Percentiles rank a stretch among this genome's conserved stretches.
These are phyloP conservation scores for Falco berigora DNA, from an alignment of 2,797 vertebrate genomes.

Conservation along the genomic window DNA sequence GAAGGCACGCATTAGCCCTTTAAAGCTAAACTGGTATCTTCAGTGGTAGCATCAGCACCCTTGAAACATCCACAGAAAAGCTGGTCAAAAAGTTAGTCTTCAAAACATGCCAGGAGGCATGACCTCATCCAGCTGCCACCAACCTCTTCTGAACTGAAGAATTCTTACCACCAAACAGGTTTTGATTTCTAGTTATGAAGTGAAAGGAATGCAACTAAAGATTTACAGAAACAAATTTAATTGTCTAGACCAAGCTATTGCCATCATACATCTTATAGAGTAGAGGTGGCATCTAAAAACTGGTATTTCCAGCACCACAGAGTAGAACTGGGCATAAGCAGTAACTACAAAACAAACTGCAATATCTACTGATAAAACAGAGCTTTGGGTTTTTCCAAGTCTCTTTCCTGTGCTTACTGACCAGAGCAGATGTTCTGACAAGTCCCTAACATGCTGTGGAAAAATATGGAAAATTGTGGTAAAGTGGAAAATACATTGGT, in stretches of 20 bases:
- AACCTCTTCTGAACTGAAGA: not conserved
- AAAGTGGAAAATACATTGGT: not conserved
- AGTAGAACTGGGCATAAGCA: not conserved
- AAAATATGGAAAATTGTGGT: too few relatives aligned
- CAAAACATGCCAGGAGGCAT: fast-evolving
- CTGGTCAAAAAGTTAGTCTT: not conserved
- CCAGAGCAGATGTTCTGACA: not conserved
- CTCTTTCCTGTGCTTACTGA: not conserved
- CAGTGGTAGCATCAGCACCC: not conserved
- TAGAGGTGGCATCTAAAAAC: not conserved
- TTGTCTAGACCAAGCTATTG: not conserved
- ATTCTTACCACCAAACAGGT: not conserved
- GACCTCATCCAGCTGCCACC: not conserved
- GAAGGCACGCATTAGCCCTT: not conserved
- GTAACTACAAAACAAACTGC: not conserved
- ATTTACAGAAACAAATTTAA: not conserved
- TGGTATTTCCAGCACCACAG: not conserved
- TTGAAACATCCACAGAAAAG: not conserved
- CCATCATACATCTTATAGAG: not conserved
- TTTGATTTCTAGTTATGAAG: not conserved
- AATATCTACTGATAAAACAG: not conserved
- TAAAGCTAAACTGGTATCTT: not conserved
- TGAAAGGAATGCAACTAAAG: not conserved
- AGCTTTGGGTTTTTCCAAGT: not conserved
- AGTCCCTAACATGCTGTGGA: not conserved